Evolutionary conservation across 2,888 invertebrate genomes (phyloP).

Genomic region (Cetonia aurata): DNA sequence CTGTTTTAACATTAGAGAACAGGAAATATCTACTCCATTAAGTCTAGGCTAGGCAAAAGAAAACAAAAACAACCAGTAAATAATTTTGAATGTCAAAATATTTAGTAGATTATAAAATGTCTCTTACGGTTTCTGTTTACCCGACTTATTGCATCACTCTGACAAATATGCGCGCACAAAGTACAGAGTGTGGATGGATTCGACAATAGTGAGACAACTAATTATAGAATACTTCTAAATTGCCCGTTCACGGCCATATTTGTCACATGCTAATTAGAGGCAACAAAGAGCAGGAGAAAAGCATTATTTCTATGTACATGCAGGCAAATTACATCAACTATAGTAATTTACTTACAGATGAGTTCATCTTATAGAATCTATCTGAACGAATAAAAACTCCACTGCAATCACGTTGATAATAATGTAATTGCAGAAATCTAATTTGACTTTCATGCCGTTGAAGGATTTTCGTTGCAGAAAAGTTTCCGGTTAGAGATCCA

Average conservation of each 20-base stretch:
- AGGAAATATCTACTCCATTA: constrained; percentile 2
- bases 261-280: constrained; percentile 24
- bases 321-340: constrained; percentile 12
- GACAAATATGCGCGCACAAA: background rate
- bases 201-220: constrained; percentile 6
- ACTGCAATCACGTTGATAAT: background rate
- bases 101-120: constrained; percentile 28
- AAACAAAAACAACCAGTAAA: background rate
- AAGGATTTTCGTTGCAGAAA: constrained; percentile 9
- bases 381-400: background rate
- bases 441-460: constrained; percentile 14
- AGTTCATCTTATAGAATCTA: constrained; percentile 14
- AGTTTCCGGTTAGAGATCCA: background rate
- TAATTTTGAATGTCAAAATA: constrained; percentile 7
- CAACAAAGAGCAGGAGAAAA: constrained; percentile 28
- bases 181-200: background rate
- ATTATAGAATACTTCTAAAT: constrained; percentile 29
- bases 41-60: background rate
- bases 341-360: constrained; percentile 20
- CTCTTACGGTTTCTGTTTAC: constrained; percentile 8
- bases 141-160: constrained; percentile 12
- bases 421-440: constrained; percentile 16
- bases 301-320: background rate
- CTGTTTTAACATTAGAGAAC: background rate
- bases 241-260: constrained; percentile 18